Base-by-base conservation (phyloP, 2,888 invertebrate genomes). In the Schizaphis graminum region DNA sequence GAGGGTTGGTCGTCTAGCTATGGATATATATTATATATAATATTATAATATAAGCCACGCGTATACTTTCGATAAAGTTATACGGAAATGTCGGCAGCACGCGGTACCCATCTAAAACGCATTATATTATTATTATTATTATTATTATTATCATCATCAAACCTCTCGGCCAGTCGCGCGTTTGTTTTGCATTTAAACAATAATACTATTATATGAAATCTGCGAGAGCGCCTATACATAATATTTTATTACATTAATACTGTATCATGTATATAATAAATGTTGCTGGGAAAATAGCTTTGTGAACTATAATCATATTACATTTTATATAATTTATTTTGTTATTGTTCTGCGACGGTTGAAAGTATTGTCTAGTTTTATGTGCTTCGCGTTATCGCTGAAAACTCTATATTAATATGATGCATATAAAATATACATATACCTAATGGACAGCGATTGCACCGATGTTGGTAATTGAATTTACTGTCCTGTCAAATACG, bases 51-150 rank as follows among this genome's bases (percentile, higher is more conserved):
- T 67, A 67, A 67, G 67, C 67, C 67, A 67, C 67, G 67, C n/a
- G 67, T 67, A 16, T 67, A 67, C n/a, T 67, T 67, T 67, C 67
- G 67, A 67, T 67, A 13, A 67, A 67, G 67, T 67, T 67, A n/a
- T 67, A 67, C 67, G n/a, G n/a, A 67, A 67, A 67, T 5, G 67
- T 67, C 67, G 67, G 67, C 67, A 5, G 7, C 67, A 67, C n/a
- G n/a, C 67, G 16, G n/a, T 67, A n/a, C n/a, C n/a, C 7, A n/a
- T 67, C n/a, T n/a, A 67, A 67, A 67, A 67, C 67, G n/a, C n/a
- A 67, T 67, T n/a, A n/a, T n/a, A n/a, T n/a, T n/a, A n/a, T n/a
- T 67, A 67, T 67, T 67, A n/a, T 67, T 67, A 61, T 57, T 57
- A n/a, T 67, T 49, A 49, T 49, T 49, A 49, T 49, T 11, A 49